Conservation (phyloP, 2,113 vertebrate species). For the Chitala chitala region DNA sequence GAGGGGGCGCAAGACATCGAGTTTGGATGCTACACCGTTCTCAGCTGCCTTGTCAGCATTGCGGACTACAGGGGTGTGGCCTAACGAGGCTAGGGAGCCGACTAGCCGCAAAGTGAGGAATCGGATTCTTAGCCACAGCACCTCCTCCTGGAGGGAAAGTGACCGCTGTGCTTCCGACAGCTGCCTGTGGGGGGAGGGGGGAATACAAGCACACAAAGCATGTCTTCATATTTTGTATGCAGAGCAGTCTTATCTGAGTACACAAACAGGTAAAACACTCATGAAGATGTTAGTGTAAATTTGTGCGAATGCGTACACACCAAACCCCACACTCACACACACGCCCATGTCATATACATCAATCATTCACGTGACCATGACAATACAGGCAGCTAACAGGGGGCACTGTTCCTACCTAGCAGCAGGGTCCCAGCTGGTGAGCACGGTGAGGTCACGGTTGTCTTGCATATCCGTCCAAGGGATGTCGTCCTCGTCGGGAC, state of each 20-base stretch:
- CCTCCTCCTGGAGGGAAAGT: conserved; percentile 84
- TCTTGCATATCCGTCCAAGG: conserved; percentile 87
- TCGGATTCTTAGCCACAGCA: conserved; percentile 81
- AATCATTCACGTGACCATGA: no score
- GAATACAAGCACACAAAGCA: background rate
- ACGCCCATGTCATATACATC: no score
- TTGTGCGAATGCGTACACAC: no score
- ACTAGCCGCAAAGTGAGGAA: conserved; percentile 84
- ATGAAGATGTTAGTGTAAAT: no score
- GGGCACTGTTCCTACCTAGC: conserved; percentile 60
- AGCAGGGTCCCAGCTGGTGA: conserved; percentile 89
- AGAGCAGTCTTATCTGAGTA: no score
- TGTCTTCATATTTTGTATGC: no score
- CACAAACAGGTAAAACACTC: no score
- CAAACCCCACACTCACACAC: no score
- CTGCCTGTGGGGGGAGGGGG: conserved; percentile 55
- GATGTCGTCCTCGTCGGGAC: conserved; percentile 92
- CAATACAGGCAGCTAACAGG: background rate
- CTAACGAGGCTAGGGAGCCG: conserved; percentile 66
- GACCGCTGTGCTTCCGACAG: conserved; percentile 78
- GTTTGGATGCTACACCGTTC: conserved; percentile 80
- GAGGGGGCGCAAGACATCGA: conserved; percentile 64
- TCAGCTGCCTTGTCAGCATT: conserved; percentile 78
- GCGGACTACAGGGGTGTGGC: conserved; percentile 65
- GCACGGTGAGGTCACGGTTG: conserved; percentile 89